A percentile compares a stretch with the other conserved stretches of the same genome.
Evolutionary conservation across 1,140 invertebrate species (phyloP).

Genomic region (Brachionus manjavacas): DNA sequence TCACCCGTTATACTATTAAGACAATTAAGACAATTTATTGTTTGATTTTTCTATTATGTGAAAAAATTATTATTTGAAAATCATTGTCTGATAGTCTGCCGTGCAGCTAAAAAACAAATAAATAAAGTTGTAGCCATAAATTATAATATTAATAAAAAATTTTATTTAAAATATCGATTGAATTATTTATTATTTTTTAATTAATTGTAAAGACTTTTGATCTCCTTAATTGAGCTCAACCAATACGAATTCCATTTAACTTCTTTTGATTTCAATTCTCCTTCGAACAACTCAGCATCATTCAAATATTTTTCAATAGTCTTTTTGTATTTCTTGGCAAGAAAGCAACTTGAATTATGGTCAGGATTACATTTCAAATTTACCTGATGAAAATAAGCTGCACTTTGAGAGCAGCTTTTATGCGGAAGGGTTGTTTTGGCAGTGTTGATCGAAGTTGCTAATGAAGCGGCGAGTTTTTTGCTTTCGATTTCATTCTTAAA

Average conservation of each 20-base stretch:
- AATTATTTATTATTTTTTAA: background rate
- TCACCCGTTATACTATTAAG: no score
- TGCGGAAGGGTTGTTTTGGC: conserved; percentile 15
- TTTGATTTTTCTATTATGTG: no score
- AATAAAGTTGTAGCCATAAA: no score
- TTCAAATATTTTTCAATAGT: background rate
- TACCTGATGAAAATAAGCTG: background rate
- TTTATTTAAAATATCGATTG: no score
- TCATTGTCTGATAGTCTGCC: no score
- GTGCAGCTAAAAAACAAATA: no score
- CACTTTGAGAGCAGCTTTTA: background rate
- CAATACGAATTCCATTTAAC: conserved; percentile 25
- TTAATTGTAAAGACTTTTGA: conserved; percentile 22
- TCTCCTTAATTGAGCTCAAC: conserved; percentile 7
- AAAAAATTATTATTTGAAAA: no score
- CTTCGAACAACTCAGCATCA: background rate
- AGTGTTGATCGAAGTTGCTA: background rate
- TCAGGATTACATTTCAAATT: background rate
- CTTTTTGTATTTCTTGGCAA: conserved; percentile 2
- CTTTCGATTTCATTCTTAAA: background rate
- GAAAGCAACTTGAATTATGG: no score
- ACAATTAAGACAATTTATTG: no score
- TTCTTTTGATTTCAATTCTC: conserved; percentile 27
- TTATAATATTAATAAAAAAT: no score
- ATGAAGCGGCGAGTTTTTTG: background rate